A percentile compares a stretch with the other conserved stretches of the same genome.
Conservation (phyloP, 2,797 vertebrate species). For the Adelosebastes latens region DNA sequence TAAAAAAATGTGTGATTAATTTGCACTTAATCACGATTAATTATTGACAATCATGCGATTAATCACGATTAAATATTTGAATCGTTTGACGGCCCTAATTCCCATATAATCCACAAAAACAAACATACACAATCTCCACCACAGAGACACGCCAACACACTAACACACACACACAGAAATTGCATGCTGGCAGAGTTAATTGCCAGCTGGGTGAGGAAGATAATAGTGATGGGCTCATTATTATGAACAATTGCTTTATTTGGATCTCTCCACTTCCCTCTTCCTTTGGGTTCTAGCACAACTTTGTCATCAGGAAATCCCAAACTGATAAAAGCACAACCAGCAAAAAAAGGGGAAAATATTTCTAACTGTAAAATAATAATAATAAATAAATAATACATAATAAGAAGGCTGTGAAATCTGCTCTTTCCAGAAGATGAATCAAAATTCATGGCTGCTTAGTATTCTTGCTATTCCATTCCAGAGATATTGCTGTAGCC, state of each 20-base stretch:
- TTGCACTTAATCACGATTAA: neutral
- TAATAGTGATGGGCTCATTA: constrained; percentile 44
- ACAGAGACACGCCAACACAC: neutral
- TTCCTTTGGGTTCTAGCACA: neutral
- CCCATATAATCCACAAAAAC: neutral
- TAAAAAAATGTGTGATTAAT: neutral
- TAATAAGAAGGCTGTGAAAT: neutral
- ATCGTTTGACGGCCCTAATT: neutral
- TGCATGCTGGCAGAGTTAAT: constrained; percentile 8
- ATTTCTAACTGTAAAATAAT: neutral
- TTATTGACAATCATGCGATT: neutral
- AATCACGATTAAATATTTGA: neutral
- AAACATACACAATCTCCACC: neutral
- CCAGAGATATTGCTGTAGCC: constrained; percentile 46
- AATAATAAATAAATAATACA: neutral
- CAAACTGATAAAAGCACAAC: neutral
- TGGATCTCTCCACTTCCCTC: neutral
- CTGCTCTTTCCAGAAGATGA: constrained; percentile 9
- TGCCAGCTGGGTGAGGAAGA: constrained; percentile 38
- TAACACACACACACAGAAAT: neutral
- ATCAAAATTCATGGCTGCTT: constrained; percentile 39
- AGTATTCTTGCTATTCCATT: constrained; percentile 42
- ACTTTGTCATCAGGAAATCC: constrained; percentile 16
- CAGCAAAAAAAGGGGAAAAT: neutral
- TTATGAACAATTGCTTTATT: constrained; percentile 38